A percentile compares a stretch with the other conserved stretches of the same genome.
Evolutionary conservation across 2,797 vertebrate genomes (phyloP).

Genomic region (Steatocranus sp.): DNA sequence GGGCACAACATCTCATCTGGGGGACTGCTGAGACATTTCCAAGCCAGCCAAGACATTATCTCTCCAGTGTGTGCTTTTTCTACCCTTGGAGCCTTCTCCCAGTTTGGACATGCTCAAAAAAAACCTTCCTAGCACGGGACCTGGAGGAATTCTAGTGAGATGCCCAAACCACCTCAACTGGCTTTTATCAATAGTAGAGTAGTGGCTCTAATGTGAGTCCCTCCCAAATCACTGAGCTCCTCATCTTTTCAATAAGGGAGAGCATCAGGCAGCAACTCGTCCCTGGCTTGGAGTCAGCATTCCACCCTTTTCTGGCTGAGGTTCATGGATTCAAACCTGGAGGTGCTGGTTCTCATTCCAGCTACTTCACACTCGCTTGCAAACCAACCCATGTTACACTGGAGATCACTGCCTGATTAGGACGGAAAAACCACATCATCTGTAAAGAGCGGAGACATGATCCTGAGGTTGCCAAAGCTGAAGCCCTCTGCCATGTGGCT

Average conservation of each 20-base stretch:
- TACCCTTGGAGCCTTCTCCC: neutral
- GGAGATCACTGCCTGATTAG: neutral
- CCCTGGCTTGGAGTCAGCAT: neutral
- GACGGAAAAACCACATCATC: neutral
- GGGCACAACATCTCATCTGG: neutral
- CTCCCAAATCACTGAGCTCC: neutral
- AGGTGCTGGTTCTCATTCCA: neutral
- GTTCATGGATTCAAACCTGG: neutral
- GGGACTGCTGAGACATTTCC: neutral
- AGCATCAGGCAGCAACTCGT: neutral
- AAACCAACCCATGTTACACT: accelerated
- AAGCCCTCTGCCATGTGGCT: neutral
- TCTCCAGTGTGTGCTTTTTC: neutral
- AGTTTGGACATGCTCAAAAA: neutral
- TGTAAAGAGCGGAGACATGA: neutral
- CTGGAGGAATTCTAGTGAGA: neutral
- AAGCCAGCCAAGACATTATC: neutral
- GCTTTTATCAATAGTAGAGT: neutral
- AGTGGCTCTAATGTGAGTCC: accelerated
- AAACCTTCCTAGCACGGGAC: accelerated
- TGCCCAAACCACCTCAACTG: neutral
- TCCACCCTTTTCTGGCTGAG: neutral
- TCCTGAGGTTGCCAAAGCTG: neutral
- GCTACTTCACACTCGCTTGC: neutral
- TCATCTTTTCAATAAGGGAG: neutral